Base-by-base conservation (phyloP, 2,797 vertebrate species). In the Novumbra hubbsi region DNA sequence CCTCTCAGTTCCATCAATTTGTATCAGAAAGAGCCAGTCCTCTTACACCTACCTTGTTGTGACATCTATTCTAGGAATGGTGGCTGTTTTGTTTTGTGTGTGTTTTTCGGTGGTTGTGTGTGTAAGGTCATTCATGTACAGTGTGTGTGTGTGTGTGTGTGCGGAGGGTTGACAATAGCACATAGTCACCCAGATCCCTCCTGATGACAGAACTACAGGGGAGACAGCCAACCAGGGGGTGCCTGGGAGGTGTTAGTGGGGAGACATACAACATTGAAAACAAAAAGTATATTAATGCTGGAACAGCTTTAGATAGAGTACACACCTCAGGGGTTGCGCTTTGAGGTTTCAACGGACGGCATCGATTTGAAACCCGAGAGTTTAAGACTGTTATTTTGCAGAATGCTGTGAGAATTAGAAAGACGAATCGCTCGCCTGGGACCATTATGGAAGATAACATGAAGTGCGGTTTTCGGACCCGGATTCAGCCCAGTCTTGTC, bases 1-100 rank as follows among this genome's bases (percentile, higher is more conserved):
- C 45, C 76, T 19, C 80, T 45, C 68, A 70, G 2, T 62, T 67
- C 83, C 77, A 83, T 82, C 81, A 83, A 86, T 80, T 63, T 83
- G n/a, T 73, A 74, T 16, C 70, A 1, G 4, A 72, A 6, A 81
- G 75, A 76, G 88, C 86, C 78, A 76, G 86, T 68, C 73, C 75
- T 86, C 78, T 19, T 38, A 76, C 81, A 76, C 73, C 30, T 55
- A 69, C 74, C 41, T 45, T 45, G 34, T 38, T 38, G 34, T 38
- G 41, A 45, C 41, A 45, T 45, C 41, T 14, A 14, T 45, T 45
- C 41, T 45, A 11, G 41, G 41, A 45, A 11, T 14, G 9, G 41
- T 45, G 41, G 41, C 41, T 48, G 55, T 0, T 14, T 73, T n/a
- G 67, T 72, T 38, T 57, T 84, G 67, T 50, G 48, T 65, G 14